Evolutionary conservation across 2,113 vertebrate genomes (phyloP), one percentile per base, ranked within the genome.

Genomic region (Columba janthina): DNA sequence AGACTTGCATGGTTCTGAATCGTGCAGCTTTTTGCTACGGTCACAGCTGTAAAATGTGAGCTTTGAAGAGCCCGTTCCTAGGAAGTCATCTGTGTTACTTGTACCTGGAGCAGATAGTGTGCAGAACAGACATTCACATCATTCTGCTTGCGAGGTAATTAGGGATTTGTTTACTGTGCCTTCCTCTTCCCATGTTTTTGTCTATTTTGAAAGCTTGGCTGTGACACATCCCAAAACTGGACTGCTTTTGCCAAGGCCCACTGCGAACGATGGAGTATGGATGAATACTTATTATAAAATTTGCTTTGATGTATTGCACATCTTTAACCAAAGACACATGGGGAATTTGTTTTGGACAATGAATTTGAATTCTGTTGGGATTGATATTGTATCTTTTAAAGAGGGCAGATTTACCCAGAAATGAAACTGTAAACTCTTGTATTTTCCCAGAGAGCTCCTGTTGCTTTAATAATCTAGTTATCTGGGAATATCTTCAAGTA

Each of bases 261-360:
- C 88, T 93, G 95, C 25, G 81, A 78, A 22, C 2, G 32, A 58
- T 65, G 69, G 66, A 76, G 53, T 73, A 38, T 58, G 74, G 61
- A 84, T 54, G 69, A 83, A 72, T 71, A 26, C 71, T 92, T 58
- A 73, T 19, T 50, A 29, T 15, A 85, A 71, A 31, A 15, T n/a
- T 77, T 26, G 7, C 88, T 96, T 92, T 94, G 89, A 95, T 94
- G 88, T 90, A 66, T 73, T 83, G 71, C 48, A 15, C 80, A 66
- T 8, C 70, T 93, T 88, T 78, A 78, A 79, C 85, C 51, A 57
- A 56, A 94, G 89, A 65, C 72, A 93, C 69, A n/a, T 21, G 21
- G 72, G 62, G 72, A 36, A 67, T 94, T 89, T 95, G 72, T 72
- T 79, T 79, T 71, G 50, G 54, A 70, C 57, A 60, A 46, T 70